Percentiles rank a stretch among this genome's conserved stretches.
phyloP scores from a whole-genome alignment of 2,797 vertebrate genomes.

The Melanotaenia parkinsoni region DNA sequence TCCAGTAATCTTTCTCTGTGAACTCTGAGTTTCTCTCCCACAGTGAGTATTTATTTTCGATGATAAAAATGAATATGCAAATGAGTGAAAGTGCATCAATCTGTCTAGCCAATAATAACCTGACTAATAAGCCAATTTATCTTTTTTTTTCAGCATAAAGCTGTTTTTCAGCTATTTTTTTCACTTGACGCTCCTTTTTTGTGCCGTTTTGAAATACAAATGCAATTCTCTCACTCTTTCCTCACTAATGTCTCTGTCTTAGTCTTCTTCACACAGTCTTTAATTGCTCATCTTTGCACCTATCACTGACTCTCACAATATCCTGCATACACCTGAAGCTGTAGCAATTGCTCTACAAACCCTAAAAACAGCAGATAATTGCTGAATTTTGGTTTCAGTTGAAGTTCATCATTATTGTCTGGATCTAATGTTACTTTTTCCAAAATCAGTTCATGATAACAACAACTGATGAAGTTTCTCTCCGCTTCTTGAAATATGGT shows the following conservation, averaged over 20 bases:
- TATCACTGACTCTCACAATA: neutral
- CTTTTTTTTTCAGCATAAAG: constrained; percentile 23
- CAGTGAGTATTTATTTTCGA: constrained; percentile 73
- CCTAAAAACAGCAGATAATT: neutral
- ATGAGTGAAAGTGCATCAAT: constrained; percentile 66
- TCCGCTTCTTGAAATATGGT: constrained; percentile 2
- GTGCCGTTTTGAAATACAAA: constrained; percentile 21
- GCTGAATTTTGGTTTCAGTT: neutral
- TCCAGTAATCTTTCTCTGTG: constrained; percentile 37
- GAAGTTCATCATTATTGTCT: neutral
- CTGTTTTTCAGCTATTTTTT: no score
- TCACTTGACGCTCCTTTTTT: neutral
- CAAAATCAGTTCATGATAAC: neutral
- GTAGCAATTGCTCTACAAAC: neutral
- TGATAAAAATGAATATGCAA: constrained; percentile 75
- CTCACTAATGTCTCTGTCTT: constrained; percentile 23
- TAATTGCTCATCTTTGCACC: neutral
- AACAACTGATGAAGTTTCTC: constrained; percentile 7
- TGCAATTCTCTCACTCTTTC: neutral
- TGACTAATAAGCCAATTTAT: constrained; percentile 66
- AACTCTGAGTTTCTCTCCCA: constrained; percentile 73
- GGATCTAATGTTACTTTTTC: neutral
- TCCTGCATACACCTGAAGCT: neutral
- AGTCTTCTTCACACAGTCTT: constrained; percentile 27
- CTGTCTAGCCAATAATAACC: constrained; percentile 64